phyloP scores from a whole-genome alignment of 2,888 invertebrate genomes.

The Cerceris rybyensis region DNA sequence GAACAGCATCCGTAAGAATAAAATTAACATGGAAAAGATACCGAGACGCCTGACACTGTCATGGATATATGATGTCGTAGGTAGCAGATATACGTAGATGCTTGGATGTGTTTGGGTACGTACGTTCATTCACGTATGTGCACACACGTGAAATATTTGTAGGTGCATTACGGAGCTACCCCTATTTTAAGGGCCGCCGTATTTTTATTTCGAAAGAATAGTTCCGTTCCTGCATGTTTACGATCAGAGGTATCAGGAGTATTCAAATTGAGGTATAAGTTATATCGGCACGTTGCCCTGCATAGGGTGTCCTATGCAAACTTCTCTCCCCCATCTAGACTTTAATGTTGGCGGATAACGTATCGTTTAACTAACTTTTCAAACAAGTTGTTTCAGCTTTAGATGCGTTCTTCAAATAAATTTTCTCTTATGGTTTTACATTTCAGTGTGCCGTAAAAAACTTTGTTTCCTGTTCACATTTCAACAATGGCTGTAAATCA shows the following conservation, averaged over 20 bases:
- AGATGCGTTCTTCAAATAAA: too few species aligned
- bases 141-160: not conserved
- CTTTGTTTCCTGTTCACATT: too few species aligned
- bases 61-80: conserved; percentile 34
- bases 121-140: not conserved
- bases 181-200: conserved; percentile 4
- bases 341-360: too few species aligned
- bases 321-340: too few species aligned
- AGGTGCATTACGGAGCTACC: not conserved
- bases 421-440: too few species aligned
- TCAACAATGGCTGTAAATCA: too few species aligned
- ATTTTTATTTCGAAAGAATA: conserved; percentile 16
- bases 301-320: not conserved
- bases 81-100: conserved; percentile 8
- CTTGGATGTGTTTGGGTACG: conserved; percentile 8
- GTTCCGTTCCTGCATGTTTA: conserved; percentile 1
- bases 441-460: too few species aligned
- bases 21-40: conserved; percentile 60
- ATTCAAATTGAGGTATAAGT: conserved; percentile 11
- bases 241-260: conserved; percentile 1
- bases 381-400: too few species aligned
- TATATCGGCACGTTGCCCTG: conserved; percentile 3
- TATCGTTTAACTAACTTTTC: too few species aligned
- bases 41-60: conserved; percentile 40
- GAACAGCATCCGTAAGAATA: conserved; percentile 47